A percentile compares a stretch with the other conserved stretches of the same genome.
phyloP scores from a whole-genome alignment of 2,888 invertebrate genomes.

The Caenorhabditis doughertyi region DNA sequence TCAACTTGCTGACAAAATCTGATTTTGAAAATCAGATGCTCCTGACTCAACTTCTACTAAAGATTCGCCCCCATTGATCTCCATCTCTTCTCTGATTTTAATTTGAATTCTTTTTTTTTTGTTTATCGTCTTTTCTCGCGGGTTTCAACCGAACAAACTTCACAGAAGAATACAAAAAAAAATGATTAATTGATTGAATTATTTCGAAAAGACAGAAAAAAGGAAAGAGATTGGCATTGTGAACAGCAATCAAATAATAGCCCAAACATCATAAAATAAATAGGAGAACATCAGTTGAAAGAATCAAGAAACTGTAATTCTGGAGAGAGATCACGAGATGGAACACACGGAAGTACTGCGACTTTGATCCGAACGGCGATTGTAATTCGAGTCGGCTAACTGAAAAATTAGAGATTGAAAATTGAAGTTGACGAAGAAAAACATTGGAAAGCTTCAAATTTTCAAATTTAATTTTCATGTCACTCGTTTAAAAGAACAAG shows the following conservation, averaged over 20 bases:
- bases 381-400: neutral
- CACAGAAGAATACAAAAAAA: too few relatives aligned
- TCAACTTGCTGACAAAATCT: slow-evolving; percentile 63
- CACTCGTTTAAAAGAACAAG: too few relatives aligned
- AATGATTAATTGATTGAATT: too few relatives aligned
- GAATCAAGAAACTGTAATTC: too few relatives aligned
- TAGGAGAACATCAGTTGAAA: too few relatives aligned
- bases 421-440: too few relatives aligned
- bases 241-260: neutral
- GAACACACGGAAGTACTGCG: slow-evolving; percentile 54
- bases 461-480: too few relatives aligned
- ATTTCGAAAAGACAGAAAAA: neutral
- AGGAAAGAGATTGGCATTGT: slow-evolving; percentile 24
- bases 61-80: slow-evolving; percentile 4
- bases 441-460: too few relatives aligned
- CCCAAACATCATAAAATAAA: too few relatives aligned
- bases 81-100: neutral
- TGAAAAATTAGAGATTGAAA: slow-evolving; percentile 2
- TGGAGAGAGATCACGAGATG: slow-evolving; percentile 45
- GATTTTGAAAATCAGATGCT: slow-evolving; percentile 9
- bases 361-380: slow-evolving; percentile 49
- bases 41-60: neutral
- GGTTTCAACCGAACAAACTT: neutral
- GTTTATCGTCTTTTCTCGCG: neutral
- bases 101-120: neutral